phyloP scores from a whole-genome alignment of 2,797 vertebrate genomes.

The Pseudomugil tenellus region DNA sequence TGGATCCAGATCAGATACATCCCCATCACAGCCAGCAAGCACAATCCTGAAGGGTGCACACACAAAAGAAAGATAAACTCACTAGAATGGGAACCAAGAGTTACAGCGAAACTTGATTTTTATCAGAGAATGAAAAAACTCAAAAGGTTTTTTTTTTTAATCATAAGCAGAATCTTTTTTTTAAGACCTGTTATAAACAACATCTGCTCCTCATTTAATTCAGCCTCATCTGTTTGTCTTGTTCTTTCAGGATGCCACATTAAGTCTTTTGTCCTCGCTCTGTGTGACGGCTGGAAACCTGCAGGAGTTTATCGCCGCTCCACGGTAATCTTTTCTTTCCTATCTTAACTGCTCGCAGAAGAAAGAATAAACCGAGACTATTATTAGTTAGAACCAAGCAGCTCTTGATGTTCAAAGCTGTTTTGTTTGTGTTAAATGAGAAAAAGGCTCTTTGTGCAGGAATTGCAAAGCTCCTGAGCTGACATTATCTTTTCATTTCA shows the following conservation, averaged over 20 bases:
- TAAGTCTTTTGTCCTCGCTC: slow-evolving; percentile 26
- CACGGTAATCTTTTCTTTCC: slow-evolving; percentile 20
- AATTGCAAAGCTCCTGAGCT: slow-evolving; percentile 3
- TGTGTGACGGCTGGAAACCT: slow-evolving; percentile 10
- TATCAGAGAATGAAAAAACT: neutral
- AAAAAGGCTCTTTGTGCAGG: slow-evolving; percentile 7
- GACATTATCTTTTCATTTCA: slow-evolving; percentile 10
- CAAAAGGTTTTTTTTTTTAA: neutral
- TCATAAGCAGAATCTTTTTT: neutral
- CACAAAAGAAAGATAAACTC: neutral
- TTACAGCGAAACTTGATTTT: neutral
- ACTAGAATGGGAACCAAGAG: neutral
- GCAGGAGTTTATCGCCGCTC: slow-evolving; percentile 15
- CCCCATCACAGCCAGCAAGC: slow-evolving; percentile 85
- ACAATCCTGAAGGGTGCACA: slow-evolving; percentile 75
- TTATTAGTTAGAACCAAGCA: slow-evolving; percentile 21
- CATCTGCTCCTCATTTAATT: slow-evolving; percentile 6
- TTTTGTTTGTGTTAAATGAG: slow-evolving; percentile 23
- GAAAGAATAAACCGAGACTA: slow-evolving; percentile 14
- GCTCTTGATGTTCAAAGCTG: slow-evolving; percentile 10
- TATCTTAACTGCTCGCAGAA: slow-evolving; percentile 17
- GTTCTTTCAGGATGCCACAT: slow-evolving; percentile 25
- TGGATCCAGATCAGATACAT: slow-evolving; percentile 92
- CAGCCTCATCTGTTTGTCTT: slow-evolving; percentile 13
- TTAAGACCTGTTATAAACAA: slow-evolving; percentile 1